phyloP scores from a whole-genome alignment of 2,797 vertebrate species.

The Fistularia commersonii region DNA sequence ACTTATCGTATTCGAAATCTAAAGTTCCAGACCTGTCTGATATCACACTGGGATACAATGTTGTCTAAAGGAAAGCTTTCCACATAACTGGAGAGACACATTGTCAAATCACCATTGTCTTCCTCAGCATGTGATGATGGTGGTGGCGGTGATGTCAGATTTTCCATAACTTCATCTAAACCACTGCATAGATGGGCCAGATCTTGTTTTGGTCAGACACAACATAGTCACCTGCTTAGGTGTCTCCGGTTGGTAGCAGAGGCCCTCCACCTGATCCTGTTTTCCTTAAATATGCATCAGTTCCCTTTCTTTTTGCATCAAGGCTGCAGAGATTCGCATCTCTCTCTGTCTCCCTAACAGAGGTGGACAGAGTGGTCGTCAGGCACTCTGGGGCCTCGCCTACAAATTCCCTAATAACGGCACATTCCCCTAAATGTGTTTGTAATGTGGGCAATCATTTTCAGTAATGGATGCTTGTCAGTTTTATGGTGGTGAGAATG shows the following conservation, averaged over 20 bases:
- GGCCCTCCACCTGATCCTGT: slow-evolving; percentile 54
- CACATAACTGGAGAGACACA: too few relatives aligned
- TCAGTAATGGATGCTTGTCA: slow-evolving; percentile 86
- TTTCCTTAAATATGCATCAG: slow-evolving; percentile 66
- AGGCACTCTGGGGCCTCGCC: slow-evolving; percentile 75
- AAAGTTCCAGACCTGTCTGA: too few relatives aligned
- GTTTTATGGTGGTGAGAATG: slow-evolving; percentile 80
- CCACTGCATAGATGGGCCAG: slow-evolving; percentile 39
- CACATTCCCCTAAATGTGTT: slow-evolving; percentile 85
- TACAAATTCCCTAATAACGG: slow-evolving; percentile 84
- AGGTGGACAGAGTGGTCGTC: slow-evolving; percentile 70
- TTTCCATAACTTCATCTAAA: slow-evolving; percentile 59
- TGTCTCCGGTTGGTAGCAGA: slow-evolving; percentile 46
- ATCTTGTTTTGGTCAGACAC: slow-evolving; percentile 52
- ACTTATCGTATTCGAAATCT: too few relatives aligned
- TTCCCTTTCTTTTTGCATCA: slow-evolving; percentile 59
- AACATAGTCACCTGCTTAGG: slow-evolving; percentile 44
- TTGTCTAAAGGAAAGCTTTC: too few relatives aligned
- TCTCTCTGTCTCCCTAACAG: slow-evolving; percentile 68
- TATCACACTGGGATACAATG: too few relatives aligned
- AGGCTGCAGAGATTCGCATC: slow-evolving; percentile 60
- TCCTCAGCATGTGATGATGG: too few relatives aligned
- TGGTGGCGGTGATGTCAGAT: slow-evolving; percentile 28
- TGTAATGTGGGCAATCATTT: slow-evolving; percentile 87
- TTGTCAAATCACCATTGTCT: too few relatives aligned